Percentiles rank a stretch among this genome's conserved stretches.
Evolutionary conservation across 2,797 vertebrate species (phyloP).

Genomic region (Poecilia velifera): DNA sequence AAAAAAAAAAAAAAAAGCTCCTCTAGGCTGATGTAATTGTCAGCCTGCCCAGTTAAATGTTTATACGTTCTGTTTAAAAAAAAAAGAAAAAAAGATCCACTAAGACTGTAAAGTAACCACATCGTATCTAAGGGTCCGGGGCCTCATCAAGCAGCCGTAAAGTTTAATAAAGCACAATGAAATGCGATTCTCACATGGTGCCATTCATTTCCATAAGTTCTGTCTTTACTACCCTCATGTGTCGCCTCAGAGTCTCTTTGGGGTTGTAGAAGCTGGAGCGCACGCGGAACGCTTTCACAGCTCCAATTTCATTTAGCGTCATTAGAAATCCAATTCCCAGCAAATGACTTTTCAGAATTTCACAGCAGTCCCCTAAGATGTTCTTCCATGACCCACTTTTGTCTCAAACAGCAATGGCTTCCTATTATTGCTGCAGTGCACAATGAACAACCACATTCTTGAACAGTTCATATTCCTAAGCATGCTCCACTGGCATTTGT

Average conservation of each 20-base stretch:
- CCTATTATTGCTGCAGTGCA: constrained; percentile 27
- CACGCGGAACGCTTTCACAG: constrained; percentile 62
- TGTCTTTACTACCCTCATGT: constrained; percentile 62
- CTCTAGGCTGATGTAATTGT: constrained; percentile 18
- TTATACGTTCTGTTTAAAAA: constrained; percentile 45
- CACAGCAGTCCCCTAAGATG: constrained; percentile 73
- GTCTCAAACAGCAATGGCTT: constrained; percentile 41
- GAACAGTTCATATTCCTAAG: constrained; percentile 21
- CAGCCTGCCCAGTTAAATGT: constrained; percentile 38
- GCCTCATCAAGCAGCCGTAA: constrained; percentile 69
- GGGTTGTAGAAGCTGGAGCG: constrained; percentile 61
- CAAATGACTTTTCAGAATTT: constrained; percentile 81
- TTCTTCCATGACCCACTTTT: constrained; percentile 73
- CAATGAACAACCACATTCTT: constrained; percentile 27
- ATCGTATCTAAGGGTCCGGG: constrained; percentile 61
- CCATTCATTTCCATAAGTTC: constrained; percentile 79
- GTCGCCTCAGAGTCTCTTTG: constrained; percentile 58
- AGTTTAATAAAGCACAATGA: constrained; percentile 77
- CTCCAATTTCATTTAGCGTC: constrained; percentile 80
- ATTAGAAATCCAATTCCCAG: constrained; percentile 84
- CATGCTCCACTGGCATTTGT: constrained; percentile 1
- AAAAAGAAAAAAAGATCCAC: constrained; percentile 17
- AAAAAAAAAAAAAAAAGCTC: constrained; percentile 18
- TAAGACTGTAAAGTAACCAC: constrained; percentile 62
- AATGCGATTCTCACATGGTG: constrained; percentile 72